These are phyloP conservation scores for Drepanosiphum platanoidis DNA, from an alignment of 2,888 invertebrate species.

Conservation along the genomic window DNA sequence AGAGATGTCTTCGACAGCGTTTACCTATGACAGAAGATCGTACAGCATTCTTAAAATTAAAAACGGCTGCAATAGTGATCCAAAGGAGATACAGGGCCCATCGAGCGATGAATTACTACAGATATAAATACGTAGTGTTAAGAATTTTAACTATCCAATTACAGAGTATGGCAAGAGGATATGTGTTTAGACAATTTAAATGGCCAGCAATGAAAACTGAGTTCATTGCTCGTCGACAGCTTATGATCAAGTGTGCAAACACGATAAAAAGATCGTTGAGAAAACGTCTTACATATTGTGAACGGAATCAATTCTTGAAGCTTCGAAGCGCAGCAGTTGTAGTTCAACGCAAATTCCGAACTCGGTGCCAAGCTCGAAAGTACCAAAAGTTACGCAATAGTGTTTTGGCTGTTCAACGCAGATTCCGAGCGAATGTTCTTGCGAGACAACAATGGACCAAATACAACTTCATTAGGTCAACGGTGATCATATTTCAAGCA, in stretches of 20 bases:
- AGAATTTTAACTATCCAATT: neutral
- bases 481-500: neutral
- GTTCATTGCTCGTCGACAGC: neutral
- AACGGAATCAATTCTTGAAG: neutral
- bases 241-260: neutral
- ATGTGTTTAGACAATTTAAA: neutral
- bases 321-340: neutral
- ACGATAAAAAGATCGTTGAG: neutral
- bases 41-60: neutral
- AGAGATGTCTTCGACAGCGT: neutral
- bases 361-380: neutral
- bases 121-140: neutral
- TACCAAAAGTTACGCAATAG: neutral
- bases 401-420: neutral
- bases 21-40: neutral
- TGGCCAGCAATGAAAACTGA: neutral
- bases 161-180: constrained; percentile 41
- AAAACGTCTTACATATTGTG: neutral
- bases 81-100: constrained; percentile 57
- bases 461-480: neutral
- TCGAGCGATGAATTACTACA: neutral
- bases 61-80: constrained; percentile 27
- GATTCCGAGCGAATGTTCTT: constrained; percentile 30
- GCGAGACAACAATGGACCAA: neutral
- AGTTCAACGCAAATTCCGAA: constrained; percentile 41